Evolutionary conservation across 2,797 vertebrate genomes (phyloP).

Genomic region (Steatocranus sp.): DNA sequence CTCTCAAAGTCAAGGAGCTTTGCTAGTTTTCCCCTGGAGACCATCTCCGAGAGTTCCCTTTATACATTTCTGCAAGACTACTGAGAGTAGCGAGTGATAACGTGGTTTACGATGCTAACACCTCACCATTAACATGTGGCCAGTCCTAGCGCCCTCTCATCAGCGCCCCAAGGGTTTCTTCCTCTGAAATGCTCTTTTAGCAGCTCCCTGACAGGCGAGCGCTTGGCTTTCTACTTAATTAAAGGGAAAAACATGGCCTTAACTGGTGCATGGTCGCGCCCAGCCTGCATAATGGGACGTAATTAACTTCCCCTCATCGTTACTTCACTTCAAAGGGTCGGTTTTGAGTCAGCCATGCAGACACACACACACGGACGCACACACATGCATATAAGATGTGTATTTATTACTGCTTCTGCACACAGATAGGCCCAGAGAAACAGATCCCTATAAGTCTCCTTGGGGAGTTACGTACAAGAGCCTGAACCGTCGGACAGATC

Average conservation of each 20-base stretch:
- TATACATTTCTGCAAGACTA: constrained; percentile 54
- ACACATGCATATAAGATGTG: constrained; percentile 35
- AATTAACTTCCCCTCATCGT: constrained; percentile 99
- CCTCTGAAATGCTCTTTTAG: constrained; percentile 79
- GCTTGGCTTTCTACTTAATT: constrained; percentile 95
- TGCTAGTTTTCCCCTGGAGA: constrained; percentile 61
- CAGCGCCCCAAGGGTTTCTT: constrained; percentile 68
- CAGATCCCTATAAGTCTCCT: constrained; percentile 52
- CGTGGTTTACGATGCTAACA: constrained; percentile 71
- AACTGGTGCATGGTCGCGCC: constrained; percentile 86
- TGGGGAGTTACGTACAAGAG: constrained; percentile 47
- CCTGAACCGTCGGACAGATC: constrained; percentile 28
- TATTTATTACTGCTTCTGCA: constrained; percentile 54
- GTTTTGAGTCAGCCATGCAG: constrained; percentile 67
- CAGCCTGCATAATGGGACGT: constrained; percentile 87
- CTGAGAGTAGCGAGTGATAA: constrained; percentile 60
- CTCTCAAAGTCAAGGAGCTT: constrained; percentile 58
- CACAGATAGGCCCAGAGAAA: constrained; percentile 46
- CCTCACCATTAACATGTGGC: constrained; percentile 76
- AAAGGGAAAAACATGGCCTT: constrained; percentile 92
- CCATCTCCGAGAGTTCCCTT: constrained; percentile 52
- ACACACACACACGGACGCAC: constrained; percentile 10
- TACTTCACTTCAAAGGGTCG: constrained; percentile 86
- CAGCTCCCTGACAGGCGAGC: constrained; percentile 83
- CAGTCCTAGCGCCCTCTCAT: constrained; percentile 72